These are phyloP conservation scores for Drosophila mimetica DNA, from an alignment of 2,888 invertebrate genomes.

Conservation along the genomic window DNA sequence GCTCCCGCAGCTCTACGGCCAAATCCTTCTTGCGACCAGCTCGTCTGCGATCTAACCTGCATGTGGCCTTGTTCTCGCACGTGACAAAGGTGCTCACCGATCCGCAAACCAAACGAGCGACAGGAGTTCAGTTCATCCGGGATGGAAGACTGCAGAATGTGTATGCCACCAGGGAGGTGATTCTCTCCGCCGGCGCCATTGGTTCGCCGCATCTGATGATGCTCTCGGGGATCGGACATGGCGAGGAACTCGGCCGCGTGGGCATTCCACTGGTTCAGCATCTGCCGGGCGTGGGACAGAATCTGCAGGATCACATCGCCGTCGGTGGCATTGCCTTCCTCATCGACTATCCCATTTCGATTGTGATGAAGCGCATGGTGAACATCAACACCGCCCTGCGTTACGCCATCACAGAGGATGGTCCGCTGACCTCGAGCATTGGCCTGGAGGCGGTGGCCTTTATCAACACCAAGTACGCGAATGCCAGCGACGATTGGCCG, in stretches of 20 bases:
- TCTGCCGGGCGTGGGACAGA: slow-evolving; percentile 93
- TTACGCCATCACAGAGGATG: slow-evolving; percentile 94
- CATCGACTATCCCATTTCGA: slow-evolving; percentile 91
- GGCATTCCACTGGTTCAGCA: slow-evolving; percentile 90
- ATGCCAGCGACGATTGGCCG: slow-evolving; percentile 94
- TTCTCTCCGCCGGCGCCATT: slow-evolving; percentile 91
- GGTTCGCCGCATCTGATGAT: slow-evolving; percentile 96
- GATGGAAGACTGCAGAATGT: slow-evolving; percentile 85
- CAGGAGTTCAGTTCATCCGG: slow-evolving; percentile 92
- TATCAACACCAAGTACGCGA: slow-evolving; percentile 94
- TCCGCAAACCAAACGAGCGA: slow-evolving; percentile 89
- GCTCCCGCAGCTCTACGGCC: slow-evolving; percentile 92
- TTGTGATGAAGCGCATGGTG: slow-evolving; percentile 92
- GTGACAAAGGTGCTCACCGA: slow-evolving; percentile 91
- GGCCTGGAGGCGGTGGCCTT: slow-evolving; percentile 95
- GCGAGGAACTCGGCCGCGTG: slow-evolving; percentile 89
- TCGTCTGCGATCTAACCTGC: slow-evolving; percentile 91
- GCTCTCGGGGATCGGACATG: slow-evolving; percentile 94
- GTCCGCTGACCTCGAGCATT: slow-evolving; percentile 93
- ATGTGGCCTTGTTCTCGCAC: slow-evolving; percentile 91
- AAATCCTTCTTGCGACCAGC: slow-evolving; percentile 94
- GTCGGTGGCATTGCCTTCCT: slow-evolving; percentile 93
- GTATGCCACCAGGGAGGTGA: slow-evolving; percentile 83
- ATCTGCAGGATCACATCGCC: slow-evolving; percentile 95
- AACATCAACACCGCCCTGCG: slow-evolving; percentile 92